These are phyloP conservation scores for Eudemis profundana DNA, from an alignment of 2,888 invertebrate species.

Conservation along the genomic window DNA sequence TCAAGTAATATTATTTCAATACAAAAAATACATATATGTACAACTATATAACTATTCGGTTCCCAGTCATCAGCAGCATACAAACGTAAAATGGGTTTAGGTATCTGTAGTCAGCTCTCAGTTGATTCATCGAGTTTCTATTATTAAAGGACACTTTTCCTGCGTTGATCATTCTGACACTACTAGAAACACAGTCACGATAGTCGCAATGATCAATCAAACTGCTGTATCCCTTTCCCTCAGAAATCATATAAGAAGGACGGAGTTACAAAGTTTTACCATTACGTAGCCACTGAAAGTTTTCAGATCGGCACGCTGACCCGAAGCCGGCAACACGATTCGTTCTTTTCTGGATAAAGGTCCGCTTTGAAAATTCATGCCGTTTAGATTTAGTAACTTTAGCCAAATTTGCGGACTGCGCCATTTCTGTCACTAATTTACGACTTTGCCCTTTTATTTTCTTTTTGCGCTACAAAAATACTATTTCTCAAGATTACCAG, in stretches of 20 bases:
- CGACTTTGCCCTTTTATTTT: conserved; percentile 23
- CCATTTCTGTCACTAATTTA: conserved; percentile 30
- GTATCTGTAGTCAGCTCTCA: conserved; percentile 10
- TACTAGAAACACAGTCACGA: conserved; percentile 2
- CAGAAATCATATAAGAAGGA: not conserved
- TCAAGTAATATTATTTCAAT: no score
- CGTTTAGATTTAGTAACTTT: conserved; percentile 39
- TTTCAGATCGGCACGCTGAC: conserved; percentile 28
- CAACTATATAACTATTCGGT: not conserved
- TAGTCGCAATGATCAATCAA: not conserved
- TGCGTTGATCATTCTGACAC: conserved; percentile 8
- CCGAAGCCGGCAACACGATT: conserved; percentile 24
- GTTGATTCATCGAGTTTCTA: conserved; percentile 26
- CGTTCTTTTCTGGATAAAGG: conserved; percentile 34
- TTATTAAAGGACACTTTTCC: conserved; percentile 29
- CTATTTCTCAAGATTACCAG: not conserved
- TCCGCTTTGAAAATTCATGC: conserved; percentile 39
- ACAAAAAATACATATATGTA: no score
- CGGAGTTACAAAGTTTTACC: conserved; percentile 4
- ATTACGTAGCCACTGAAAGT: not conserved
- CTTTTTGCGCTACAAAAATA: not conserved
- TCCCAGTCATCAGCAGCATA: not conserved
- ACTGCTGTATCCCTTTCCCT: conserved; percentile 1
- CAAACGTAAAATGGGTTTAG: not conserved
- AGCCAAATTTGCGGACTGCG: conserved; percentile 30